phyloP scores from a whole-genome alignment of 2,113 vertebrate genomes.

The Glaucidium brasilianum region DNA sequence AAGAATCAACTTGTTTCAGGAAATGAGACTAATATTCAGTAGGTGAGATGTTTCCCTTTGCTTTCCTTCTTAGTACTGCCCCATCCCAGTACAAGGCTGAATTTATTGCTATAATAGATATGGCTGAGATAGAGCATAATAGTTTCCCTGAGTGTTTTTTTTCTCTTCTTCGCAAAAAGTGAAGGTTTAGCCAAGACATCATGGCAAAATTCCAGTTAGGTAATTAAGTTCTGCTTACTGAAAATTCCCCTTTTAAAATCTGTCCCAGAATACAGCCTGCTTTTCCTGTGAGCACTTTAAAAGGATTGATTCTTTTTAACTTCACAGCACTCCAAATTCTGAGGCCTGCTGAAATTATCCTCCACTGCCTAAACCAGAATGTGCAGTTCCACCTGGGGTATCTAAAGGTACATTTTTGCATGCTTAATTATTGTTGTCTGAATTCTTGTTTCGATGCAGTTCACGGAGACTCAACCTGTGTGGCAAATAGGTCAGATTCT shows the following conservation, averaged over 20 bases:
- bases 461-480: not conserved
- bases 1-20: not conserved
- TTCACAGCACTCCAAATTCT: not conserved
- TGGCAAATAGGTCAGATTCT: not conserved
- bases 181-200: not conserved
- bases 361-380: not conserved
- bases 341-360: not conserved
- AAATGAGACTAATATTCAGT: slow-evolving; percentile 14
- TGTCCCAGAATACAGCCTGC: not conserved
- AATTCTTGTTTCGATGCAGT: not conserved
- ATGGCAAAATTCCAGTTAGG: not conserved
- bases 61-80: not conserved
- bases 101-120: not conserved
- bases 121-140: not conserved
- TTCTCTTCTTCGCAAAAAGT: not conserved
- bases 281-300: not conserved
- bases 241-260: not conserved
- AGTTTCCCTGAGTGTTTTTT: not conserved
- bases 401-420: not conserved
- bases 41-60: slow-evolving; percentile 23
- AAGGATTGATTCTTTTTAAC: not conserved
- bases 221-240: slow-evolving; percentile 16
- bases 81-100: not conserved
- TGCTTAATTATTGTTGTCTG: not conserved
- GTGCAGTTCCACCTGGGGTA: not conserved